A percentile compares a stretch with the other conserved stretches of the same genome.
These are phyloP conservation scores for Peromyscus attwateri DNA, from an alignment of 2,797 vertebrate species.

Conservation along the genomic window DNA sequence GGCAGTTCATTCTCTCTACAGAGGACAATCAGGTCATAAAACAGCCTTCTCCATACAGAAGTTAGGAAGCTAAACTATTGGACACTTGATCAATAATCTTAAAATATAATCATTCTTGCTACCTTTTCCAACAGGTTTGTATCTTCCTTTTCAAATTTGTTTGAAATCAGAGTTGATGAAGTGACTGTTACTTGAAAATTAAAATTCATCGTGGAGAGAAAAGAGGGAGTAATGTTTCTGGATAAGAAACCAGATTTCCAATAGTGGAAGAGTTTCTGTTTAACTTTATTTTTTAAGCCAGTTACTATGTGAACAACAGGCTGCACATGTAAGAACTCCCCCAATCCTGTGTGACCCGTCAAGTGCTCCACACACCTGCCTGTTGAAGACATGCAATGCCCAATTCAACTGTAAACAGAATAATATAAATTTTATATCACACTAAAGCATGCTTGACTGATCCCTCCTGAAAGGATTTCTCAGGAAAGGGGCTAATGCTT, in stretches of 20 bases:
- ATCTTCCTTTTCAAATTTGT: conserved; percentile 59
- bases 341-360: not conserved
- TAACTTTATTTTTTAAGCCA: not conserved
- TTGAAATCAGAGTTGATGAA: conserved; percentile 41
- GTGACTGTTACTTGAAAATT: conserved; percentile 56
- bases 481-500: not conserved
- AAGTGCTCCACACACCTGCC: not conserved
- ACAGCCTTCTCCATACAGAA: conserved; percentile 28
- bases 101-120: not conserved
- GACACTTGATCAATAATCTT: not conserved
- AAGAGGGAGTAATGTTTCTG: not conserved
- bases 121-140: conserved; percentile 6
- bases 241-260: not conserved
- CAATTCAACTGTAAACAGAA: conserved; percentile 33
- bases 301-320: not conserved
- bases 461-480: conserved; percentile 3
- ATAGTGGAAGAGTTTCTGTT: not conserved
- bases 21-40: conserved; percentile 47
- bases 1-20: not conserved
- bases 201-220: conserved; percentile 46
- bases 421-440: not conserved
- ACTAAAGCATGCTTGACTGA: not conserved
- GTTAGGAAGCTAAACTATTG: not conserved
- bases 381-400: not conserved
- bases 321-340: not conserved